Conservation (phyloP, 64 coral and sea anemone genomes). For the Anthopleura sola region DNA sequence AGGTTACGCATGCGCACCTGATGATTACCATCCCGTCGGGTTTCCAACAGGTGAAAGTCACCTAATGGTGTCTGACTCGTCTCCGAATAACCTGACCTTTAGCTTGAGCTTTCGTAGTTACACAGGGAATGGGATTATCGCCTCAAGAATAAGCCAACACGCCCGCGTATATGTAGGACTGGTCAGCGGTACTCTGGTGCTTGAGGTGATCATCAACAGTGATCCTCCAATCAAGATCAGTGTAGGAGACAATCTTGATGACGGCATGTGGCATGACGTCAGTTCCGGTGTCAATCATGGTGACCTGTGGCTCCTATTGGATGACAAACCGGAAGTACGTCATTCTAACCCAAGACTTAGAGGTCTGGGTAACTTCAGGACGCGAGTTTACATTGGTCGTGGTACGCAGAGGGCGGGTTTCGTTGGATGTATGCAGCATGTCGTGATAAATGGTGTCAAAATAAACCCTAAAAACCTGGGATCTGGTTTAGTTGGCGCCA, state of each 20-base stretch:
- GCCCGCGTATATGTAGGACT: slow-evolving; percentile 56
- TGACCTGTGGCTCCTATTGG: slow-evolving; percentile 69
- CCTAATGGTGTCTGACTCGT: slow-evolving; percentile 35
- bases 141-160: slow-evolving; percentile 31
- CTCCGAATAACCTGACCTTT: slow-evolving; percentile 52
- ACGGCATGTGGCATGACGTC: slow-evolving; percentile 80
- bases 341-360: slow-evolving; percentile 66
- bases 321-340: slow-evolving; percentile 66
- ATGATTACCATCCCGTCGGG: slow-evolving; percentile 38
- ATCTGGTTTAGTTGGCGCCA: slow-evolving; percentile 20
- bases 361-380: slow-evolving; percentile 58
- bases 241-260: slow-evolving; percentile 54
- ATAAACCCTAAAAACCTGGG: slow-evolving; percentile 8
- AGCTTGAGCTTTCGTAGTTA: slow-evolving; percentile 73
- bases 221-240: slow-evolving; percentile 70
- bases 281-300: slow-evolving; percentile 49
- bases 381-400: slow-evolving; percentile 49
- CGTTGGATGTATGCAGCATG: slow-evolving; percentile 67
- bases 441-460: slow-evolving; percentile 43
- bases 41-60: slow-evolving; percentile 61
- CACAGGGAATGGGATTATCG: slow-evolving; percentile 54
- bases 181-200: slow-evolving; percentile 32
- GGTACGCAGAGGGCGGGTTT: slow-evolving; percentile 56
- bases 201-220: slow-evolving; percentile 52
- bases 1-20: slow-evolving; percentile 26